Evolutionary conservation across 2,797 vertebrate species (phyloP).

Genomic region (Poecile montanus): DNA sequence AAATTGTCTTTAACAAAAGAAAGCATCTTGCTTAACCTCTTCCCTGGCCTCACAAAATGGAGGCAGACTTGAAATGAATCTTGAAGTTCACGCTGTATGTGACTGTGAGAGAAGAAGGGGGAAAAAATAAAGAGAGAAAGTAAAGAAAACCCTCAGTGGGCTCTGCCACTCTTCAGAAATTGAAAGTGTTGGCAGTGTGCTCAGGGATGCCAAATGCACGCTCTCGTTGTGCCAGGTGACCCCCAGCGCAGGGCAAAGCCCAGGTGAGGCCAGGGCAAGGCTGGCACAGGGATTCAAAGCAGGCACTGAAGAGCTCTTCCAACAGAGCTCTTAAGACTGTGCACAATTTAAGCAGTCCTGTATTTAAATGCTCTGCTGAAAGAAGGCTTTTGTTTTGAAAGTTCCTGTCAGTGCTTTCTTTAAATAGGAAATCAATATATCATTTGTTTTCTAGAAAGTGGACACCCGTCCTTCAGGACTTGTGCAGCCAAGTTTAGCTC

Average conservation of each 20-base stretch:
- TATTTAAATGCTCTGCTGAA: conserved; percentile 31
- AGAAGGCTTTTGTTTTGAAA: conserved; percentile 34
- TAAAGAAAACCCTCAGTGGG: not conserved
- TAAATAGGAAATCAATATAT: conserved; percentile 58
- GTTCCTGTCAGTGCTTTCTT: conserved; percentile 27
- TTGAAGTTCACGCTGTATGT: not conserved
- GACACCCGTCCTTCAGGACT: conserved; percentile 48
- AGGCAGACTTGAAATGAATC: not conserved
- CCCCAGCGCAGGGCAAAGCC: not conserved
- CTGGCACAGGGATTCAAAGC: not conserved
- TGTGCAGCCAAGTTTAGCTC: conserved; percentile 27
- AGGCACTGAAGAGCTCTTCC: not conserved
- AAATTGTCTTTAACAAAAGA: not conserved
- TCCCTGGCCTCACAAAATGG: not conserved
- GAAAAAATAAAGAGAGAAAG: not conserved
- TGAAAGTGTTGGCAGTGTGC: not conserved
- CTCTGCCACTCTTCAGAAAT: not conserved
- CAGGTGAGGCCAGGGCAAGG: not conserved
- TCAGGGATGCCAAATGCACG: not conserved
- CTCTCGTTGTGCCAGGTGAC: not conserved
- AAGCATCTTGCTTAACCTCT: not conserved
- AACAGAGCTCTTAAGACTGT: not conserved
- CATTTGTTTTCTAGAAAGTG: conserved; percentile 59
- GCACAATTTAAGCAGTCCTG: not conserved
- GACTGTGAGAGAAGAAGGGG: not conserved